Evolutionary conservation across 2,113 vertebrate genomes (phyloP).

Genomic region (Lophochroa leadbeateri): DNA sequence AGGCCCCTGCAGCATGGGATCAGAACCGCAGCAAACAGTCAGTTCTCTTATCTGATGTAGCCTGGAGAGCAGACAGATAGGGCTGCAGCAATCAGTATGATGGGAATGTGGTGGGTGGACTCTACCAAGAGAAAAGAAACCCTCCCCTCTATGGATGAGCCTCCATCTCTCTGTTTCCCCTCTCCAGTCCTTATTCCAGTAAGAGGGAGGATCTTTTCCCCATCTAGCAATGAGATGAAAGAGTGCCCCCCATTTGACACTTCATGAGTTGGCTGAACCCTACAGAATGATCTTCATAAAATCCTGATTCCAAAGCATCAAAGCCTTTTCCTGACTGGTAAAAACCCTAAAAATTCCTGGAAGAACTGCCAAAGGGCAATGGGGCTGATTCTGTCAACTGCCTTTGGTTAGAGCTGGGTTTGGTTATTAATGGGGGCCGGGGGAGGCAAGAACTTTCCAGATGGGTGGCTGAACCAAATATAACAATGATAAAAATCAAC

Average conservation of each 20-base stretch:
- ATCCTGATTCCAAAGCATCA: constrained; percentile 69
- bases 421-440: constrained; percentile 68
- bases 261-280: constrained; percentile 74
- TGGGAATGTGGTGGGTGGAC: constrained; percentile 49
- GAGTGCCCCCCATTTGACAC: constrained; percentile 71
- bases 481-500: constrained; percentile 72
- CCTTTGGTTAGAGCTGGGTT: constrained; percentile 64
- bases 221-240: constrained; percentile 62
- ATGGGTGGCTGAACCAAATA: constrained; percentile 69
- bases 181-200: constrained; percentile 28
- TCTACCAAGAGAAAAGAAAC: constrained; percentile 30
- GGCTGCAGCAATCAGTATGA: not conserved
- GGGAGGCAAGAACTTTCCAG: constrained; percentile 71
- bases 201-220: constrained; percentile 68
- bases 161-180: constrained; percentile 39
- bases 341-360: constrained; percentile 73
- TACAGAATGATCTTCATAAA: constrained; percentile 72
- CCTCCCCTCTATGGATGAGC: constrained; percentile 45
- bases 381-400: constrained; percentile 68
- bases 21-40: not conserved
- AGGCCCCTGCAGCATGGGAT: constrained; percentile 21
- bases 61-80: constrained; percentile 40
- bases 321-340: constrained; percentile 71
- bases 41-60: constrained; percentile 64
- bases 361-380: constrained; percentile 69